Conservation (phyloP, 2,888 invertebrate genomes). For the Stegophylla sp. region DNA sequence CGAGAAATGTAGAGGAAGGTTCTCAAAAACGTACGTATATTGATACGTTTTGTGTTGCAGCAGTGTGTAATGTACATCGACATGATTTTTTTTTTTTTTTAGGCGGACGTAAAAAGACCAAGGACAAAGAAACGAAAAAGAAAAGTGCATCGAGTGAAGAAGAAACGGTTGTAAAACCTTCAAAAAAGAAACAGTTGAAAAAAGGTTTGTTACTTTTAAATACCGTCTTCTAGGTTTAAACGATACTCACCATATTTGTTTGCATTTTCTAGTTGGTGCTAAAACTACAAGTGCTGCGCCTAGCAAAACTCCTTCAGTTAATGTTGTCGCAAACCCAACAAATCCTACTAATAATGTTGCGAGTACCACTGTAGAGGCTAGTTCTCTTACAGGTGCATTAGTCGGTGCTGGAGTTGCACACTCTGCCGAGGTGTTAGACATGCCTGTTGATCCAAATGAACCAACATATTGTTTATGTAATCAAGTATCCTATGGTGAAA, state of each 20-base stretch:
- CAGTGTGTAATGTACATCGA: too few relatives aligned
- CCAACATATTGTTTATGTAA: slow-evolving; percentile 98
- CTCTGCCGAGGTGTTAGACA: slow-evolving; percentile 88
- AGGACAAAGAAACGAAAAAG: slow-evolving; percentile 73
- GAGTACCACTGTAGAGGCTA: slow-evolving; percentile 87
- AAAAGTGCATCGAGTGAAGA: slow-evolving; percentile 68
- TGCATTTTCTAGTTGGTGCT: slow-evolving; percentile 4
- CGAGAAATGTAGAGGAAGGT: slow-evolving; percentile 73
- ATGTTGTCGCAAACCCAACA: slow-evolving; percentile 44
- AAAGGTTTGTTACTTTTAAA: slow-evolving; percentile 63
- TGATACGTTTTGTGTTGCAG: too few relatives aligned
- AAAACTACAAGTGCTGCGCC: slow-evolving; percentile 34
- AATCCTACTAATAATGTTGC: slow-evolving; percentile 67
- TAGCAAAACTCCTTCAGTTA: slow-evolving; percentile 54
- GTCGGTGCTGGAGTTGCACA: slow-evolving; percentile 71
- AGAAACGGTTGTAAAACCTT: slow-evolving; percentile 65
- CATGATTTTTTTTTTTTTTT: slow-evolving; percentile 1
- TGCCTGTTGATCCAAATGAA: slow-evolving; percentile 96
- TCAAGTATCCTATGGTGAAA: slow-evolving; percentile 95
- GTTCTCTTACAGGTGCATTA: slow-evolving; percentile 88
- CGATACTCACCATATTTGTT: slow-evolving; percentile 26
- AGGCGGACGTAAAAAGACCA: slow-evolving; percentile 76
- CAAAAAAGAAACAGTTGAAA: slow-evolving; percentile 71
- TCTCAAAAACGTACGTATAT: slow-evolving; percentile 70
- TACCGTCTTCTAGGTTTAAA: slow-evolving; percentile 63